These are phyloP conservation scores for Dryobota labecula DNA, from an alignment of 2,888 invertebrate genomes.

Conservation along the genomic window DNA sequence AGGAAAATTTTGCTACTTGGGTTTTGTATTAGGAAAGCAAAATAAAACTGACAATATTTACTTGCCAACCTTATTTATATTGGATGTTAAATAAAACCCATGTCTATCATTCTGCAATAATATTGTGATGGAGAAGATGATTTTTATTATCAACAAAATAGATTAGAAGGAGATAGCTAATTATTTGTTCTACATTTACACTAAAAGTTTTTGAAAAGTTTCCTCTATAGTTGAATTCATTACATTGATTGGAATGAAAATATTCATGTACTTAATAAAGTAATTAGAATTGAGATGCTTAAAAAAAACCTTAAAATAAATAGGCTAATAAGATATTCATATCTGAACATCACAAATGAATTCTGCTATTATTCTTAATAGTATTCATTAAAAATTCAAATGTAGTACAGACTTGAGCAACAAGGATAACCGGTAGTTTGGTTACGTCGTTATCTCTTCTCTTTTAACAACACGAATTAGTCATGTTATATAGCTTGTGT, in stretches of 20 bases:
- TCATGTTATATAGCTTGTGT: conserved; percentile 41
- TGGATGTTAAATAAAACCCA: conserved; percentile 12
- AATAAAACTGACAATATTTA: not conserved
- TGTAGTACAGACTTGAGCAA: conserved; percentile 38
- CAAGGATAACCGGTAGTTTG: conserved; percentile 66
- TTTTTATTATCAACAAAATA: conserved; percentile 19
- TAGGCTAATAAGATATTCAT: conserved; percentile 10
- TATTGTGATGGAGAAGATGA: conserved; percentile 4
- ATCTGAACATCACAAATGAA: conserved; percentile 25
- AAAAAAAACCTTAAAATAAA: not conserved
- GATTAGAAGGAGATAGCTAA: conserved; percentile 12
- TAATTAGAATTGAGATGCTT: not conserved
- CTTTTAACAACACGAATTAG: conserved; percentile 46
- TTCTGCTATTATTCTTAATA: conserved; percentile 45
- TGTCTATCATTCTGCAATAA: not conserved
- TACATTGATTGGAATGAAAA: not conserved
- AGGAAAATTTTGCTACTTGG: too few species aligned
- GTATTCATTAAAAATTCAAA: conserved; percentile 57
- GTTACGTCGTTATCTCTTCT: conserved; percentile 58
- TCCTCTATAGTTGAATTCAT: not conserved
- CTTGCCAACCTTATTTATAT: not conserved
- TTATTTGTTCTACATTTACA: not conserved
- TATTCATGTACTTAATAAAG: not conserved
- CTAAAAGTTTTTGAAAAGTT: not conserved
- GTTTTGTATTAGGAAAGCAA: not conserved